phyloP scores from a whole-genome alignment of 2,797 vertebrate genomes.

The Neoniphon sammara region DNA sequence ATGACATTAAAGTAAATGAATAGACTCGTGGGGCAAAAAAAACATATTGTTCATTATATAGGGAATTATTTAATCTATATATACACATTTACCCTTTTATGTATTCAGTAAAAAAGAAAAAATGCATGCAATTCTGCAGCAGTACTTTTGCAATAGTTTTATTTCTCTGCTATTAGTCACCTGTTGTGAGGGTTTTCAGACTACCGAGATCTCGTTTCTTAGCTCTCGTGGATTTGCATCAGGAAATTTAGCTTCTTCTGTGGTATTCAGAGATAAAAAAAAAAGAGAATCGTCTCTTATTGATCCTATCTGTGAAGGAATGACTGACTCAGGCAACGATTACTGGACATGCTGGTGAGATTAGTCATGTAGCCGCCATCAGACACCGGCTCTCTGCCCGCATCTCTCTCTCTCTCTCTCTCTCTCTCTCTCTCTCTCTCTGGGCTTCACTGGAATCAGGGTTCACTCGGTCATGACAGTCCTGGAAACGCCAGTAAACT shows the following conservation, averaged over 20 bases:
- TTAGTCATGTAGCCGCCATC: constrained; percentile 59
- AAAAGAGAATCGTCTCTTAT: constrained; percentile 21
- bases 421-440: constrained; percentile 12
- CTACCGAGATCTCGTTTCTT: too few relatives aligned
- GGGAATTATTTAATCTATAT: too few relatives aligned
- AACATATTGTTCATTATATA: too few relatives aligned
- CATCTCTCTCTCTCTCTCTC: constrained; percentile 17
- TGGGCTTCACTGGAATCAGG: too few relatives aligned
- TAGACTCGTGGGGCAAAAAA: background rate
- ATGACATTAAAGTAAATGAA: background rate
- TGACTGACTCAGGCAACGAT: constrained; percentile 59
- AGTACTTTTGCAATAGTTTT: too few relatives aligned
- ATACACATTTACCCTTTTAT: background rate
- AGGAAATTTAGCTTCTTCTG: constrained; percentile 13
- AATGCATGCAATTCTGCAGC: too few relatives aligned
- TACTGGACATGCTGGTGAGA: constrained; percentile 25
- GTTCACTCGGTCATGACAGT: too few relatives aligned
- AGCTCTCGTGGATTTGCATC: background rate
- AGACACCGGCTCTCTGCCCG: constrained; percentile 25
- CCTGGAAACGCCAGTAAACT: too few relatives aligned
- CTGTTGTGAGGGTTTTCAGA: background rate
- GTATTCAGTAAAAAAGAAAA: too few relatives aligned
- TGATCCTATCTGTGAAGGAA: constrained; percentile 51
- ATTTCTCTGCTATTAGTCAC: background rate
- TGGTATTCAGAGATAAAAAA: constrained; percentile 35